Evolutionary conservation across 1,140 invertebrate genomes (phyloP).

Genomic region (Listronotus oregonensis): DNA sequence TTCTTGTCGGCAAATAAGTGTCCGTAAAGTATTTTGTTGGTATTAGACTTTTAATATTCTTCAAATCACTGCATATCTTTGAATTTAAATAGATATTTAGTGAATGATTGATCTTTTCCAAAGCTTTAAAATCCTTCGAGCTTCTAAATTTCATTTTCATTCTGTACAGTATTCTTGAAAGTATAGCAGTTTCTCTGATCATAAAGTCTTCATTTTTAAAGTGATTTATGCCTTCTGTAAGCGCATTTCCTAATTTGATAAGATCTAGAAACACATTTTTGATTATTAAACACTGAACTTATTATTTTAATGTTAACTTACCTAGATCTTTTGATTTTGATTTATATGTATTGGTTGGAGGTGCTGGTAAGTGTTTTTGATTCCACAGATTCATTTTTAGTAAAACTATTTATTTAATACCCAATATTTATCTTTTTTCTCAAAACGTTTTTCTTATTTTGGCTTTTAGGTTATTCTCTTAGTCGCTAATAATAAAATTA

Average conservation of each 20-base stretch:
- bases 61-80: slow-evolving; percentile 48
- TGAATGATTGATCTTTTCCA: slow-evolving; percentile 59
- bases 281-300: slow-evolving; percentile 14
- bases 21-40: slow-evolving; percentile 39
- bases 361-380: slow-evolving; percentile 42
- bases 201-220: slow-evolving; percentile 52
- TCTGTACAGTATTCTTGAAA: slow-evolving; percentile 59
- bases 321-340: slow-evolving; percentile 35
- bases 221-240: slow-evolving; percentile 48
- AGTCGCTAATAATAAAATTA: too few species aligned
- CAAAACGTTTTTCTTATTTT: too few species aligned
- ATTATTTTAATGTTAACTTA: slow-evolving; percentile 30
- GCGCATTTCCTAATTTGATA: slow-evolving; percentile 31
- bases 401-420: too few species aligned
- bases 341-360: slow-evolving; percentile 47
- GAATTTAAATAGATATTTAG: slow-evolving; percentile 58
- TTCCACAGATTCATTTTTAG: slow-evolving; percentile 48
- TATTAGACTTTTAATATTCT: slow-evolving; percentile 44
- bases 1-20: slow-evolving; percentile 57
- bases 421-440: too few species aligned
- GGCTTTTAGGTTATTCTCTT: too few species aligned
- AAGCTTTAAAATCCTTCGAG: slow-evolving; percentile 59
- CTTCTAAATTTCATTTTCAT: slow-evolving; percentile 61
- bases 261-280: slow-evolving; percentile 44
- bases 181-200: slow-evolving; percentile 55